These are phyloP conservation scores for Chironomus striatipennis DNA, from an alignment of 1,140 invertebrate genomes.

Conservation along the genomic window DNA sequence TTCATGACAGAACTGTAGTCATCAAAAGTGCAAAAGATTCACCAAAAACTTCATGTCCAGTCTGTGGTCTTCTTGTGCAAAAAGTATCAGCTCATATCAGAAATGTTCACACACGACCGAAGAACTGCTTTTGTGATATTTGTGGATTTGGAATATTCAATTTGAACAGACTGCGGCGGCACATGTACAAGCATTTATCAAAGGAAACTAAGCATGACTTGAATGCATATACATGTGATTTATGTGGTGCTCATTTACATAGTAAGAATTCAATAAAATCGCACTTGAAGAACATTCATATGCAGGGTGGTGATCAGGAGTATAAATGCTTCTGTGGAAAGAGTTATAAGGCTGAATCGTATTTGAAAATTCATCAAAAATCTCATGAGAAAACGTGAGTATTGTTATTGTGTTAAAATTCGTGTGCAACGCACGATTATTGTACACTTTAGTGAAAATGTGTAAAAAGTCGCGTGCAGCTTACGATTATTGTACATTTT, in stretches of 20 bases:
- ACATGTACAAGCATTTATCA: conserved; percentile 1
- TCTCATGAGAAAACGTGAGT: background rate
- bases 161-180: background rate
- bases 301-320: background rate
- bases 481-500: no score
- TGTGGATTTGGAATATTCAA: background rate
- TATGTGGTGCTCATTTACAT: background rate
- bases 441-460: no score
- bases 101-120: background rate
- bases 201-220: background rate
- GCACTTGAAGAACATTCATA: background rate
- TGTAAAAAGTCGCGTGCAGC: no score
- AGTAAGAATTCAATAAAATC: background rate
- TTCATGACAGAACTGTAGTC: background rate
- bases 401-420: no score
- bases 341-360: background rate
- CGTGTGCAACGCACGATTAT: no score
- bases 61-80: background rate
- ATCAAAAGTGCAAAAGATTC: background rate
- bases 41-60: background rate
- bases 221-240: background rate
- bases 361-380: background rate
- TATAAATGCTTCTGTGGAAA: background rate
- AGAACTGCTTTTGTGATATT: background rate
- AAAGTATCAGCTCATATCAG: background rate